Evolutionary conservation across 2,888 invertebrate genomes (phyloP).

Genomic region (Hypomecis punctinalis): DNA sequence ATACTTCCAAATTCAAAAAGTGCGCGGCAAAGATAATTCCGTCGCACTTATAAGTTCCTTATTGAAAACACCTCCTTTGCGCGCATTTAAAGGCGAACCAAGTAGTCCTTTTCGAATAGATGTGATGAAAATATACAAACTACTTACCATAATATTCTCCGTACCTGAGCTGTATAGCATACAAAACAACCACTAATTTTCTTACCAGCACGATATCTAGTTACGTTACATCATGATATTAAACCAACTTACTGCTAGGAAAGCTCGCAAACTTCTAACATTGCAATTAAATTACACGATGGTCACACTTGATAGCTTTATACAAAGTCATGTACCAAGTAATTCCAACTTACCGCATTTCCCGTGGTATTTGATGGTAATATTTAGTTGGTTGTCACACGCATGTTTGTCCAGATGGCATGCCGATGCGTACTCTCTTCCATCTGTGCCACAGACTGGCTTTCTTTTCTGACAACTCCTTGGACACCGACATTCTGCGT

Average conservation of each 20-base stretch:
- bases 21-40: too few species aligned
- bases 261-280: constrained; percentile 7
- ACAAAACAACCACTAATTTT: background rate
- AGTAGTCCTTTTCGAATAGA: too few species aligned
- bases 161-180: background rate
- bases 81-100: too few species aligned
- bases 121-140: too few species aligned
- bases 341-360: constrained; percentile 90
- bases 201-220: background rate
- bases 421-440: constrained; percentile 93
- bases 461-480: constrained; percentile 87
- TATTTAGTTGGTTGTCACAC: constrained; percentile 90
- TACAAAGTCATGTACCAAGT: constrained; percentile 2
- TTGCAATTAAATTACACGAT: constrained; percentile 8
- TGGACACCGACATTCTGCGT: constrained; percentile 87
- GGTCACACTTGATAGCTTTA: constrained; percentile 13
- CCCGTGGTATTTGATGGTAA: constrained; percentile 92
- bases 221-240: background rate
- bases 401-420: constrained; percentile 94
- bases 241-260: constrained; percentile 8
- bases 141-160: too few species aligned
- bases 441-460: constrained; percentile 95
- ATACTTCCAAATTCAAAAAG: too few species aligned
- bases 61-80: too few species aligned
- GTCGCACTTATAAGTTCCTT: too few species aligned